Percentiles rank a stretch among this genome's conserved stretches.
phyloP scores from a whole-genome alignment of 2,888 invertebrate species.

The Epistrophella euchroma region DNA sequence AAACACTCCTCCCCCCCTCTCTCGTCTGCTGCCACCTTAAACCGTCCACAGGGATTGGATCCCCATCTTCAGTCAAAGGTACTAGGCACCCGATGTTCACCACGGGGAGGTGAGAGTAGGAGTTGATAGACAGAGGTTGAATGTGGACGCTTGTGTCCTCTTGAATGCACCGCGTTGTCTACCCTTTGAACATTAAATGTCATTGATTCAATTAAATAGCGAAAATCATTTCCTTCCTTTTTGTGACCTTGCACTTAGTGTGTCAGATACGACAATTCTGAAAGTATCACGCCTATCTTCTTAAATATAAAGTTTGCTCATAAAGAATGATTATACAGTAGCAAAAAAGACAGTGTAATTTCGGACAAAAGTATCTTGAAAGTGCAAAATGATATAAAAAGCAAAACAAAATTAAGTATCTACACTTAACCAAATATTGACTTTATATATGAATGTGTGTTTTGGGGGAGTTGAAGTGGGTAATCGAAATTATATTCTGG shows the following conservation, averaged over 20 bases:
- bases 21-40: too few relatives aligned
- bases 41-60: too few relatives aligned
- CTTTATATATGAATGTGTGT: background rate
- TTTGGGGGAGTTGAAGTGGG: background rate
- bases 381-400: background rate
- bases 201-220: constrained; percentile 11
- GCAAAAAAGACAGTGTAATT: background rate
- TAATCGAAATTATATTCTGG: background rate
- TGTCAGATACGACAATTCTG: background rate
- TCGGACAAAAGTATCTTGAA: constrained; percentile 4
- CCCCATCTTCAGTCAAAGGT: too few relatives aligned
- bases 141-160: too few relatives aligned
- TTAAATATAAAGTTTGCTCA: constrained; percentile 2
- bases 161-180: too few relatives aligned
- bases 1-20: too few relatives aligned
- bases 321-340: constrained; percentile 1
- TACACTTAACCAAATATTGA: constrained; percentile 6
- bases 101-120: too few relatives aligned
- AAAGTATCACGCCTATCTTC: background rate
- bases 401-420: background rate
- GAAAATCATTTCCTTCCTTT: background rate
- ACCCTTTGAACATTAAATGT: background rate
- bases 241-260: constrained; percentile 3
- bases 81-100: too few relatives aligned
- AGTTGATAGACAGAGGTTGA: too few relatives aligned